Conservation (phyloP, 64 coral and sea anemone species). For the Acropora tenuis region DNA sequence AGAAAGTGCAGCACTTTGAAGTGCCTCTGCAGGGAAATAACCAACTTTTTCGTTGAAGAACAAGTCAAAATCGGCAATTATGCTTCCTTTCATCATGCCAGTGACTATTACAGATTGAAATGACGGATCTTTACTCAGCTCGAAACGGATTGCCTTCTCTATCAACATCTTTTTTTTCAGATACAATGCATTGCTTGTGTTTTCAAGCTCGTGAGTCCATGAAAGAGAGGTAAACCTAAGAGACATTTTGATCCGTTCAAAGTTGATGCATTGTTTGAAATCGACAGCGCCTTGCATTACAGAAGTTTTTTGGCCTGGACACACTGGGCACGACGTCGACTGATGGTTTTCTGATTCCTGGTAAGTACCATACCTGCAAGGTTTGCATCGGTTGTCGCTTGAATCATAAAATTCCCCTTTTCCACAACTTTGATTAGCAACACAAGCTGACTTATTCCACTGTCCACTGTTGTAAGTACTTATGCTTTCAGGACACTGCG, state of each 20-base stretch:
- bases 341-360: constrained; percentile 10
- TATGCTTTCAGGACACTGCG: constrained; percentile 13
- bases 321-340: neutral
- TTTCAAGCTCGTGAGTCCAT: constrained; percentile 3
- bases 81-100: neutral
- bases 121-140: constrained; percentile 16
- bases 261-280: neutral
- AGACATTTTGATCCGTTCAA: neutral
- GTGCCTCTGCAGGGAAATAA: neutral
- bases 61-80: constrained; percentile 37
- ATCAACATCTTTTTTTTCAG: neutral
- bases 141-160: constrained; percentile 18
- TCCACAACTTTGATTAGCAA: neutral
- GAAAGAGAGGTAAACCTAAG: constrained; percentile 3
- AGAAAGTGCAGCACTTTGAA: neutral
- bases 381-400: neutral
- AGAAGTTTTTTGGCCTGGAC: constrained; percentile 3
- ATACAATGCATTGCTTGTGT: neutral
- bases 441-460: neutral
- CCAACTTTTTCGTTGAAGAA: constrained; percentile 18
- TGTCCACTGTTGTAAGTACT: constrained; percentile 9
- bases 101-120: constrained; percentile 6
- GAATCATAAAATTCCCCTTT: constrained; percentile 29
- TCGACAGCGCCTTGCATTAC: neutral
- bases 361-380: constrained; percentile 30